phyloP scores from a whole-genome alignment of 2,888 invertebrate species.

The Bellardia pandia region DNA sequence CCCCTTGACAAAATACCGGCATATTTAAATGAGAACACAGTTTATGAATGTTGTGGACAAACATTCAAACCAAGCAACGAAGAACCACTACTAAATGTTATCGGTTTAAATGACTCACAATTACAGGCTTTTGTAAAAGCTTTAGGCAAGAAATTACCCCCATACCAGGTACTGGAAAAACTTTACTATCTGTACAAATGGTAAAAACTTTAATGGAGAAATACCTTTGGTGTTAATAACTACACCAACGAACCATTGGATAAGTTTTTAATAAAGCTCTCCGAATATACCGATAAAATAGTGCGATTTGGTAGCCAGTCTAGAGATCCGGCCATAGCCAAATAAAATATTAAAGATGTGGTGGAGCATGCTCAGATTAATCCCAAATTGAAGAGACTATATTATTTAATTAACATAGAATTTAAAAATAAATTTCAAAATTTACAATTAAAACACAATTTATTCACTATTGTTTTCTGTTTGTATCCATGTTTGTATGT shows the following conservation, averaged over 20 bases:
- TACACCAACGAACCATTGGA: conserved; percentile 94
- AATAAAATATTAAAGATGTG: conserved; percentile 84
- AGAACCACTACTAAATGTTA: conserved; percentile 76
- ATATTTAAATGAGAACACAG: conserved; percentile 81
- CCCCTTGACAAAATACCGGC: conserved; percentile 74
- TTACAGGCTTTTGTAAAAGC: conserved; percentile 88
- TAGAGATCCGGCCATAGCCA: conserved; percentile 86
- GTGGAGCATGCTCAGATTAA: conserved; percentile 72
- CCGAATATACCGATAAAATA: conserved; percentile 86
- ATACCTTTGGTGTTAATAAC: conserved; percentile 90
- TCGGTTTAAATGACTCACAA: conserved; percentile 88
- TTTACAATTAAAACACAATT: conserved; percentile 79
- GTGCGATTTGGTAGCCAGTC: conserved; percentile 90
- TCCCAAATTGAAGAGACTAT: conserved; percentile 78
- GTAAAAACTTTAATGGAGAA: conserved; percentile 88
- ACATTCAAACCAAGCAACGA: conserved; percentile 75
- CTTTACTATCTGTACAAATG: conserved; percentile 91
- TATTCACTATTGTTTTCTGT: too few species aligned
- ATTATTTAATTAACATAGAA: conserved; percentile 79
- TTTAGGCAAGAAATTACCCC: conserved; percentile 89
- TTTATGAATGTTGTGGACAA: conserved; percentile 75
- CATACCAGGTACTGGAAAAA: conserved; percentile 95
- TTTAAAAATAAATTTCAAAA: conserved; percentile 79
- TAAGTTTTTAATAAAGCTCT: conserved; percentile 91
- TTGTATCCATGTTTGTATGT: too few species aligned